Conservation (phyloP, 2,888 invertebrate species). For the Seira sanloemensis region DNA sequence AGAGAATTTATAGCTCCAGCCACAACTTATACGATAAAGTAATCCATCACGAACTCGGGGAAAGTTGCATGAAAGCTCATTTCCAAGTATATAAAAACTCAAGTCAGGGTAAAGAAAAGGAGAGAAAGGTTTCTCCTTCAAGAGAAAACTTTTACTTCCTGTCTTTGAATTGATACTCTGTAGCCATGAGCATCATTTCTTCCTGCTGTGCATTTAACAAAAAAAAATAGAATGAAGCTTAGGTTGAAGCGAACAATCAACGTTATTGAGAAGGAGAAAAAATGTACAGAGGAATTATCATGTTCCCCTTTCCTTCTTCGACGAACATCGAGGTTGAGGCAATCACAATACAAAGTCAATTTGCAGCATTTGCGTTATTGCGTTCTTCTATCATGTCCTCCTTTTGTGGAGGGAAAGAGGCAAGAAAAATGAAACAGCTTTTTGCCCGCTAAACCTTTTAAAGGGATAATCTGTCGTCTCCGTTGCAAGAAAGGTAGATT, state of each 20-base stretch:
- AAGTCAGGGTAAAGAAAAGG: conserved; percentile 12
- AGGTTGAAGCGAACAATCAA: background rate
- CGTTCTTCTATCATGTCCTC: too few species aligned
- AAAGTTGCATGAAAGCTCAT: conserved; percentile 38
- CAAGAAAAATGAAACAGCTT: too few species aligned
- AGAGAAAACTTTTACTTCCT: conserved; percentile 1
- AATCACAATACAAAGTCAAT: background rate
- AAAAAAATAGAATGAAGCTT: background rate
- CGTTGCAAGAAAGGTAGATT: too few species aligned
- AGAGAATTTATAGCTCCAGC: conserved; percentile 32
- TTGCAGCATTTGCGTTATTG: background rate
- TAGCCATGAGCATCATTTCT: background rate
- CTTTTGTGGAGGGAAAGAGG: too few species aligned
- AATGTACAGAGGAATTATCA: background rate
- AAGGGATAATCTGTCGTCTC: too few species aligned
- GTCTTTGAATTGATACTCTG: conserved; percentile 7
- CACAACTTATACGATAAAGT: conserved; percentile 53
- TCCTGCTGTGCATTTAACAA: background rate
- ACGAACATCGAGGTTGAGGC: background rate
- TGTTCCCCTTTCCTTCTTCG: background rate
- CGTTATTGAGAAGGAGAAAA: background rate
- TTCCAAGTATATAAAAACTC: conserved; percentile 35
- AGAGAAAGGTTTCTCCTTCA: background rate
- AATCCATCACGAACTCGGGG: conserved; percentile 57
- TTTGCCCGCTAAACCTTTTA: too few species aligned